Evolutionary conservation across 2,113 vertebrate species (phyloP).

Genomic region (Chaetops frenatus): DNA sequence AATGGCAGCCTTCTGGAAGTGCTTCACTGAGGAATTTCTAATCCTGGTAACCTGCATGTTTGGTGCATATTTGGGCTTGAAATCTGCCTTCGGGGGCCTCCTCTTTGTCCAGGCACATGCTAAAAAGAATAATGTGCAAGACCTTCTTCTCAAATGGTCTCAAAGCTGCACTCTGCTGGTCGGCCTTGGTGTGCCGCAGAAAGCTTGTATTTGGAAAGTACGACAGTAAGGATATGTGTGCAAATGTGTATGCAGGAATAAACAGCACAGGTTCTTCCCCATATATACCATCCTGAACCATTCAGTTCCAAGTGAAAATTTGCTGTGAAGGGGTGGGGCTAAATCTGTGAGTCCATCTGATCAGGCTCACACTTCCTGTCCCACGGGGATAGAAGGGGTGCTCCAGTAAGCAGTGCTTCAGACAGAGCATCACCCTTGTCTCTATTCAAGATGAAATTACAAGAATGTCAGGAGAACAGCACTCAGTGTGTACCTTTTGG

Average conservation of each 20-base stretch:
- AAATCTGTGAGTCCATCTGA: background rate
- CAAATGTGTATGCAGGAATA: background rate
- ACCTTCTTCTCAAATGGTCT: background rate
- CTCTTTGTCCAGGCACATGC: background rate
- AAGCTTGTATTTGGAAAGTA: background rate
- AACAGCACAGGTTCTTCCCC: rapidly evolving
- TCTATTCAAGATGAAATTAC: background rate
- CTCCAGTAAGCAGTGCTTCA: background rate
- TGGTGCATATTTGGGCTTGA: background rate
- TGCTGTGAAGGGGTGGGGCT: rapidly evolving
- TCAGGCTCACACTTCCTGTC: background rate
- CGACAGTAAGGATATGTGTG: background rate
- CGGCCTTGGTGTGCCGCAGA: background rate
- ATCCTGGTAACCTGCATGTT: background rate
- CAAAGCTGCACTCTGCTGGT: constrained; percentile 38
- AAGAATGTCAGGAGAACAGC: background rate
- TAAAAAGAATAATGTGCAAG: background rate
- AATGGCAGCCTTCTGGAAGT: background rate
- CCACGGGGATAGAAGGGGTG: background rate
- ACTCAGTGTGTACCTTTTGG: rapidly evolving
- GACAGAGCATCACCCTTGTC: background rate
- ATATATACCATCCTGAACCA: rapidly evolving
- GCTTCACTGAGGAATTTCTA: background rate
- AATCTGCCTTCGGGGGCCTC: background rate
- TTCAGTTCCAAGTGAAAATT: background rate